Evolutionary conservation across 2,113 vertebrate species (phyloP), one percentile per base, ranked within the genome.

Genomic region (Hucho hucho): DNA sequence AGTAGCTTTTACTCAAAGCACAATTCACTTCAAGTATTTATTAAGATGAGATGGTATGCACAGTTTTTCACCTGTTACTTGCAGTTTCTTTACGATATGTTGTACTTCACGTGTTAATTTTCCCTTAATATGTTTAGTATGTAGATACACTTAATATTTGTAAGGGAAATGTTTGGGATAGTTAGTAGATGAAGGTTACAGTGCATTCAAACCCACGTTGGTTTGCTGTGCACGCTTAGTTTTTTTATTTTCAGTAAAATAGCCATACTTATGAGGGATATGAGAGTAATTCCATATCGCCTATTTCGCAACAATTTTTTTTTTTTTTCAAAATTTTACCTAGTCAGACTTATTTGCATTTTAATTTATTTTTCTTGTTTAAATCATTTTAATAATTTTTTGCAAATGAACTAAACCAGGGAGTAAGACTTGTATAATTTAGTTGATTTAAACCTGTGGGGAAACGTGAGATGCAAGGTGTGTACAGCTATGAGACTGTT

Each of bases 341-440:
- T 64, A n/a, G 66, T 82, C 32, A n/a, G 61, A 4, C 4, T 25
- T 58, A 49, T 46, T 75, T 70, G 70, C 20, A 73, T 79, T 79
- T 56, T 77, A 70, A 69, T 76, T 77, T 81, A 56, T 79, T 78
- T 76, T 79, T 72, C 32, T 85, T 13, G 24, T 71, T 86, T 69
- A 74, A 76, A 79, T 37, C 61, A 67, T 79, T 68, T 77, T 22
- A 53, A 59, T 26, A 32, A 47, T 70, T 32, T 74, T 74, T 46
- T 67, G 53, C 56, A 59, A 25, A 2, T 74, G n/a, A 79, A 58
- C 22, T 59, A 37, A 58, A 65, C 56, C 25, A 37, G 61, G 69
- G 28, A 63, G 46, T 46, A 72, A 70, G 29, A 70, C 58, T 58
- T 12, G 37, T 49, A 18, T 32, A 65, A n/a, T 20, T 59, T 64